Base-by-base conservation (phyloP, 2,888 invertebrate species). In the Sericinus montela region DNA sequence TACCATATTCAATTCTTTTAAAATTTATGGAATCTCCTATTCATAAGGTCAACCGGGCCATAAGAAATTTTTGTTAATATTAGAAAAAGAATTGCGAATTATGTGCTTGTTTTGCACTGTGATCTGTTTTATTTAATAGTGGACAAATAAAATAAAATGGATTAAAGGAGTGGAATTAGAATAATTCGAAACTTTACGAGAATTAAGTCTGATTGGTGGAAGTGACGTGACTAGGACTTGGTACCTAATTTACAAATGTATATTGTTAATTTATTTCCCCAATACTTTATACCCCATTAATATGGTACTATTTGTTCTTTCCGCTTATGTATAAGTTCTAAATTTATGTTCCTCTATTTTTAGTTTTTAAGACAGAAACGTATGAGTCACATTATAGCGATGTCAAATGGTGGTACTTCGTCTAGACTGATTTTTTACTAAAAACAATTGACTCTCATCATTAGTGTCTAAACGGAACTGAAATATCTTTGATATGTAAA, bases 381-480 rank as follows among this genome's bases (percentile, higher is more conserved):
- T 57, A 58, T 54, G 64, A 55, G 60, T 7, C 8, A 19, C 8
- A 1, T 25, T 25, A 16, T 45, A 56, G 56, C 75, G 71, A 75
- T 71, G 63, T 69, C 72, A 62, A 63, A 63, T 65, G 62, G 57
- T 62, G 60, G 71, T 7, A 3, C 67, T 69, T 72, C 65, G 60
- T 71, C 69, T 82, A 77, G 87, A 87, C 87, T 85, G 87, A 85
- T 82, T 80, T 83, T 65, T 76, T 70, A 70, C 56, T 49, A 45
- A 46, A 42, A 54, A 56, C 50, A 51, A 32, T 30, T 8, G 0
- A 30, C n/a, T 30, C 4, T n/a, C 29, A 29, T 10, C 10, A 6
- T 11, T 11, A 30, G 6, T 30, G 30, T 30, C 11, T 30, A 3
- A 32, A 5, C 5, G 11, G 8, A 25, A 25, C 25, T 25, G 56